Evolutionary conservation across 2,113 vertebrate genomes (phyloP).

Genomic region (Ptyas mucosa): DNA sequence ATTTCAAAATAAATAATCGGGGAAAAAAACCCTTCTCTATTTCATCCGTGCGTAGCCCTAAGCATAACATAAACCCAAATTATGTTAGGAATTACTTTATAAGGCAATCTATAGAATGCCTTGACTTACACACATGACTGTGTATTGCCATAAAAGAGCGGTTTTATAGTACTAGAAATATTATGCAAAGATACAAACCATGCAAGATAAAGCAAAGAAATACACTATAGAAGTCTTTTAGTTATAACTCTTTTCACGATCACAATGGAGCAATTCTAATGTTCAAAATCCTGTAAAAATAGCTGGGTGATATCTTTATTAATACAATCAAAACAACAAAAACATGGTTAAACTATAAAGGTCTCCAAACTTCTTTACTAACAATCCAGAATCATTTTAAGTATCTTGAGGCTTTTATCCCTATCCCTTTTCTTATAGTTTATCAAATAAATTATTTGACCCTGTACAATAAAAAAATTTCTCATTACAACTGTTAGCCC

Average conservation of each 20-base stretch:
- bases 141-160: not conserved
- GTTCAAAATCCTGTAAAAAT: not conserved
- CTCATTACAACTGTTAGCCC: not conserved
- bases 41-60: not conserved
- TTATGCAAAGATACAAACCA: not conserved
- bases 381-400: not conserved
- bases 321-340: not conserved
- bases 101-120: not conserved
- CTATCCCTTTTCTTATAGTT: not conserved
- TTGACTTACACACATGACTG: not conserved
- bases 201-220: not conserved
- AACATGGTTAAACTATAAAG: not conserved
- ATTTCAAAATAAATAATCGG: not conserved
- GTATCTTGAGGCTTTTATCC: not conserved
- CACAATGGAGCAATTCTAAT: not conserved
- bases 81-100: not conserved
- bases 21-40: not conserved
- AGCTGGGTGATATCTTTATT: not conserved
- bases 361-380: not conserved
- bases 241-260: not conserved
- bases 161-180: not conserved
- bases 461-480: not conserved
- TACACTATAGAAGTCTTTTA: not conserved
- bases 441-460: not conserved
- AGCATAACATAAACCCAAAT: not conserved